phyloP scores from a whole-genome alignment of 53 echinoderm and acorn worm species.

The Patiria pectinifera region DNA sequence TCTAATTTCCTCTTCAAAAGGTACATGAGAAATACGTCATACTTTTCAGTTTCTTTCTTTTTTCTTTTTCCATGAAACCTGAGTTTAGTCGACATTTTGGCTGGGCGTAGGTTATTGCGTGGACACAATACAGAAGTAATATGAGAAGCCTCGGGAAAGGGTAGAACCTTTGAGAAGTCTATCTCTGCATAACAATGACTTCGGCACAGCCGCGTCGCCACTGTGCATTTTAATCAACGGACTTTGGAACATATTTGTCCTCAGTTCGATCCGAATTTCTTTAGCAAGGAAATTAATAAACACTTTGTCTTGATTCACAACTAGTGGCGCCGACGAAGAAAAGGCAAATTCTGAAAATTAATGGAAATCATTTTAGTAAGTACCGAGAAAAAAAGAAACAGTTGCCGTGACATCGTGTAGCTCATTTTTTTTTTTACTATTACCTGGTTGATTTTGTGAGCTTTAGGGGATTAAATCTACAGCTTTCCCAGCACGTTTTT shows the following conservation, averaged over 20 bases:
- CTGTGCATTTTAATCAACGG: not conserved
- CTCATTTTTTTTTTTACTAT: too few species aligned
- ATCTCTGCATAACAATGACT: not conserved
- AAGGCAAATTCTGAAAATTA: too few species aligned
- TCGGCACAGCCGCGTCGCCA: not conserved
- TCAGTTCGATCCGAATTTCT: not conserved
- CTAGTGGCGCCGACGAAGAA: too few species aligned
- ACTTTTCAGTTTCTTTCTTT: not conserved
- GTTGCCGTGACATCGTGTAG: too few species aligned
- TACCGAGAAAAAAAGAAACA: too few species aligned
- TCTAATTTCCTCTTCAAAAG: not conserved
- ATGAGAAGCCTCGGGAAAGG: not conserved
- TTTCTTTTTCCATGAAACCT: not conserved
- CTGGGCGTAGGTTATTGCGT: not conserved
- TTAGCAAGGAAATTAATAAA: not conserved
- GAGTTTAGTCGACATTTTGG: conserved; percentile 10
- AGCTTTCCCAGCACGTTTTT: too few species aligned
- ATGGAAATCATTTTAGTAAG: too few species aligned
- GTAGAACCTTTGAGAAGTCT: not conserved
- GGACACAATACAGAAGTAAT: not conserved
- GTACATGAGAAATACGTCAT: not conserved
- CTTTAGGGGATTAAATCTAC: too few species aligned
- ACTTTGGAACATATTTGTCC: not conserved
- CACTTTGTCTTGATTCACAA: not conserved
- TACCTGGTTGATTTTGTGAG: too few species aligned